Conservation (phyloP, 2,888 invertebrate species). For the Dermolepida albohirtum region DNA sequence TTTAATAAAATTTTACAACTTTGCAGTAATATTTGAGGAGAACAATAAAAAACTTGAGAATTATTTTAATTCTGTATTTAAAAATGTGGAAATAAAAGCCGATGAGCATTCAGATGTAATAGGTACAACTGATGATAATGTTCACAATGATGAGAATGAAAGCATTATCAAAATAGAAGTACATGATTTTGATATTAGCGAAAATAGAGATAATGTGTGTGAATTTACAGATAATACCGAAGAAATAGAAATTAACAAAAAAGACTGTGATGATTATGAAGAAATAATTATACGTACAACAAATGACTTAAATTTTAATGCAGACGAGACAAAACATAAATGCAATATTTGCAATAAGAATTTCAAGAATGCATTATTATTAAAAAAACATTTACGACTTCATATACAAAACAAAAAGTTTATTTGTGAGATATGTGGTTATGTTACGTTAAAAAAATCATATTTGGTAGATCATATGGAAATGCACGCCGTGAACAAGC, state of each 20-base stretch:
- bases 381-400: constrained; percentile 34
- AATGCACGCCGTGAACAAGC: constrained; percentile 51
- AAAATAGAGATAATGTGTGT: not conserved
- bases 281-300: constrained; percentile 33
- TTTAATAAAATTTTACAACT: constrained; percentile 49
- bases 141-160: not conserved
- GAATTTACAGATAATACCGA: constrained; percentile 6
- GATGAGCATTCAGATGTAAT: constrained; percentile 5
- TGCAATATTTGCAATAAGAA: constrained; percentile 45
- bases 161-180: too few relatives aligned
- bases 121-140: not conserved
- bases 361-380: constrained; percentile 32
- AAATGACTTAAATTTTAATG: not conserved
- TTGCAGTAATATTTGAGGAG: constrained; percentile 47
- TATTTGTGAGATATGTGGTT: constrained; percentile 49
- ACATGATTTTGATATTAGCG: too few relatives aligned
- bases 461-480: constrained; percentile 49
- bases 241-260: not conserved
- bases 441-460: constrained; percentile 46
- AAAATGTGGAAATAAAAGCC: not conserved
- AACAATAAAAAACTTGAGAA: constrained; percentile 38
- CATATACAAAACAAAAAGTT: constrained; percentile 46
- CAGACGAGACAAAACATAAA: constrained; percentile 8
- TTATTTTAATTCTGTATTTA: not conserved
- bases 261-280: constrained; percentile 21